These are phyloP conservation scores for Phalangium opilio DNA, from an alignment of 2,888 invertebrate species.

Conservation along the genomic window DNA sequence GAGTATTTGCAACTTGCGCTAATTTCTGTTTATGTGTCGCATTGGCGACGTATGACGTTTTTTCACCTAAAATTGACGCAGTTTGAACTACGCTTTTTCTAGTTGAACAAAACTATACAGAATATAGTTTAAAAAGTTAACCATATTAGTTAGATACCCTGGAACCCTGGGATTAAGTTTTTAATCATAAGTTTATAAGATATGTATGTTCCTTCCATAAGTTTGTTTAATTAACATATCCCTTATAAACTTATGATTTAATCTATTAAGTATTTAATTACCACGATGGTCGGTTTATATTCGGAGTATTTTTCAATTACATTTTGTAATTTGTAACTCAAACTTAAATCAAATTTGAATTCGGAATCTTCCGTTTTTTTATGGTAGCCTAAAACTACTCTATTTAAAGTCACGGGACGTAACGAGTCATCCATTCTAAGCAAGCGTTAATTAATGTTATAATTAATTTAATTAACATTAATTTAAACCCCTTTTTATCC, in stretches of 20 bases:
- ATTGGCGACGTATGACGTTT: constrained; percentile 37
- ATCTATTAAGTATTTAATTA: constrained; percentile 3
- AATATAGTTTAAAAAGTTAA: constrained; percentile 30
- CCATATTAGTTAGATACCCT: constrained; percentile 11
- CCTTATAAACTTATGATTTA: not conserved
- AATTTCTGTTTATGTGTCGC: constrained; percentile 40
- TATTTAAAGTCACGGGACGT: constrained; percentile 55
- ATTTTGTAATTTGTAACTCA: constrained; percentile 55
- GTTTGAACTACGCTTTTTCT: constrained; percentile 56
- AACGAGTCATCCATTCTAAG: constrained; percentile 51
- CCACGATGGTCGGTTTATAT: constrained; percentile 47
- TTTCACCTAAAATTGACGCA: constrained; percentile 44
- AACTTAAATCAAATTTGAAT: constrained; percentile 57
- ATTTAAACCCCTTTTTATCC: not conserved
- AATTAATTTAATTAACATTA: not conserved
- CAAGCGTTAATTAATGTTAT: constrained; percentile 1
- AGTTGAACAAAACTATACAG: constrained; percentile 49
- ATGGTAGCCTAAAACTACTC: constrained; percentile 53
- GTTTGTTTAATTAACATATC: no score
- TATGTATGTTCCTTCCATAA: no score
- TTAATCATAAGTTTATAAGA: no score
- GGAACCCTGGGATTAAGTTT: not conserved
- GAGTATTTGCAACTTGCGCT: constrained; percentile 27
- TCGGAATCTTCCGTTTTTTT: constrained; percentile 40
- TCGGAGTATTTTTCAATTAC: constrained; percentile 52